Evolutionary conservation across 2,888 invertebrate genomes (phyloP), one percentile per base, ranked within the genome.

Genomic region (Nasonovia ribisnigri): DNA sequence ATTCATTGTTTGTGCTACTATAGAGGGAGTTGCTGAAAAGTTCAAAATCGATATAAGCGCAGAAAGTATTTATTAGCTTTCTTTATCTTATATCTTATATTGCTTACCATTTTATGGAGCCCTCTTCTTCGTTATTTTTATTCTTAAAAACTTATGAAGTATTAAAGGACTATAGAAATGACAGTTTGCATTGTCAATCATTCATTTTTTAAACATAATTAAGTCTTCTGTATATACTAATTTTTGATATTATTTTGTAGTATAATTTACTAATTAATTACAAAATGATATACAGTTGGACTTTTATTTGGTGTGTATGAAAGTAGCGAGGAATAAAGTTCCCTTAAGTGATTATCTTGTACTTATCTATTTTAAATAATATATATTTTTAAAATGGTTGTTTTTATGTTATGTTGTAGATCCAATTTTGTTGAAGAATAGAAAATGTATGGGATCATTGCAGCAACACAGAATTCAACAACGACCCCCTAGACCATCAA

Each of bases 1-100:
- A 94, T 99, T 99, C 95, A 97, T 98, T 94, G 96, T 98, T 88
- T 97, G 97, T 24, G 97, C 90, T 98, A 1, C 97, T 97, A 13
- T 97, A 98, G 95, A 98, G 98, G 95, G 98, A 97, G 0, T 95
- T 98, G 4, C 97, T 97, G 94, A 97, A 97, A 95, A 99, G 99
- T 96, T 98, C 98, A 95, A 97, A 97, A 91, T 96, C 97, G 95
- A 96, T 97, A 95, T 96, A 98, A 84, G 97, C 97, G 94, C 90
- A 36, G 90, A 93, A 60, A 90, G 90, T 93, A 93, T 43, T 42
- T 51, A 92, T 88, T 88, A 51, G 5, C n/a, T n/a, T 20, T 67
- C 6, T 36, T n/a, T 67, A 67, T 36, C 67, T 67, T 5, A 54
- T 54, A 54, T 54, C 24, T 54, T n/a, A 5, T 24, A 54, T 20